A percentile compares a stretch with the other conserved stretches of the same genome.
Conservation (phyloP, 1,140 invertebrate species). For the Neodiprion virginianus region DNA sequence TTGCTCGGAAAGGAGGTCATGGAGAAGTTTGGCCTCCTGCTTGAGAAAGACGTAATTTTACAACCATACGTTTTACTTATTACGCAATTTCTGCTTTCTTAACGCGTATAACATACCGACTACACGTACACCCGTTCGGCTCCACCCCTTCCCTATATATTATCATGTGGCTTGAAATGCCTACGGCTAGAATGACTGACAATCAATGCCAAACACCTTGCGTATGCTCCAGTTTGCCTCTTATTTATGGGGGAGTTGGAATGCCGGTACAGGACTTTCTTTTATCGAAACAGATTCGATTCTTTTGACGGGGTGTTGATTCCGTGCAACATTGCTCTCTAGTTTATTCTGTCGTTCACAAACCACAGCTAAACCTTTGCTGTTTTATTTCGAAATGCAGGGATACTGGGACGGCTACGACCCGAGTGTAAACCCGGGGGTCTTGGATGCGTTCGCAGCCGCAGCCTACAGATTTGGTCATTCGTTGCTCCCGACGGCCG, state of each 20-base stretch:
- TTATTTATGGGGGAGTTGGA: not conserved
- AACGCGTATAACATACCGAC: conserved; percentile 3
- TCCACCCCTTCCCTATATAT: conserved; percentile 13
- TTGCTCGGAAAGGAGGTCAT: conserved; percentile 92
- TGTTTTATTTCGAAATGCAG: conserved; percentile 54
- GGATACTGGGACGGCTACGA: conserved; percentile 92
- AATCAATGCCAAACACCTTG: not conserved
- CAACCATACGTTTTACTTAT: not conserved
- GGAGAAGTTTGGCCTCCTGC: conserved; percentile 86
- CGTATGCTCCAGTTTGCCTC: not conserved
- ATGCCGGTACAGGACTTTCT: not conserved
- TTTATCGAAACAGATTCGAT: not conserved
- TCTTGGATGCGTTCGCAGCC: conserved; percentile 85
- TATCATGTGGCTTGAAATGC: not conserved
- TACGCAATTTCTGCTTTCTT: conserved; percentile 10
- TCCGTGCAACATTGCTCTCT: not conserved
- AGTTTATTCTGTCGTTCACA: not conserved
- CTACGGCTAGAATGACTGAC: not conserved
- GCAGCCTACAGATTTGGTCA: conserved; percentile 92
- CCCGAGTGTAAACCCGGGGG: conserved; percentile 81
- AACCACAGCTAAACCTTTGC: not conserved
- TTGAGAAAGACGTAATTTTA: conserved; percentile 76
- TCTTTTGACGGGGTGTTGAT: not conserved
- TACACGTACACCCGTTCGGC: not conserved
- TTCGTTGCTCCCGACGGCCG: conserved; percentile 84